Base-by-base conservation (phyloP, 2,113 vertebrate species). In the Nestor notabilis region DNA sequence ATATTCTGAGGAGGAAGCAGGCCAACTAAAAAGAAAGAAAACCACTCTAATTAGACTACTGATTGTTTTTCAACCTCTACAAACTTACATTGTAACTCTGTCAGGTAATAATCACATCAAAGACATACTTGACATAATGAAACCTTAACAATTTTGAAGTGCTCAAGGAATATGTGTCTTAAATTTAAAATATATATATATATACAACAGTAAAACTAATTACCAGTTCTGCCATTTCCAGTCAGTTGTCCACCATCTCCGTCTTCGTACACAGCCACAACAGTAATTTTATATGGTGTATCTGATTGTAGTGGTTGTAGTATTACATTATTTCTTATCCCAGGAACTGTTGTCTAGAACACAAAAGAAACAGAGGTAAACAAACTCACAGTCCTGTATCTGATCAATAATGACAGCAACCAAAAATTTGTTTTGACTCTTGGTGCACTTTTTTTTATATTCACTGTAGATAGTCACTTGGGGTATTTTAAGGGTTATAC, bases 221-320 rank as follows among this genome's bases (percentile, higher is more conserved):
- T 96, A 99, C 99, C 98, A 96, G 99, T 99, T 77, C 98, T 98
- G 93, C 99, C 99, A 65, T 98, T 99, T 80, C 99, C 99, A 18
- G 97, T 98, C 52, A 99, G 97, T 27, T 98, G 98, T 12, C 99
- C 98, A 43, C 99, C 99, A 37, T 99, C 98, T 37, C 99, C 99
- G 85, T 99, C 99, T 35, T 98, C 98, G 0, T 99, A 99, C 77
- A 99, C 75, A 79, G 99, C 99, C 94, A 99, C 98, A 75, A 99
- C 98, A 2, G 98, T 99, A 88, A 99, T 99, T 98, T 99, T 99
- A 97, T 99, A 99, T 0, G 99, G 99, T 0, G 99, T 99, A 94
- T 99, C 99, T 24, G 99, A 96, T 4, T 97, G 95, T 49, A 99
- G 98, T 17, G 98, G 99, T 84, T 99, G 99, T 41, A 99, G 97